phyloP scores from a whole-genome alignment of 2,888 invertebrate species.

The Calameuta filiformis region DNA sequence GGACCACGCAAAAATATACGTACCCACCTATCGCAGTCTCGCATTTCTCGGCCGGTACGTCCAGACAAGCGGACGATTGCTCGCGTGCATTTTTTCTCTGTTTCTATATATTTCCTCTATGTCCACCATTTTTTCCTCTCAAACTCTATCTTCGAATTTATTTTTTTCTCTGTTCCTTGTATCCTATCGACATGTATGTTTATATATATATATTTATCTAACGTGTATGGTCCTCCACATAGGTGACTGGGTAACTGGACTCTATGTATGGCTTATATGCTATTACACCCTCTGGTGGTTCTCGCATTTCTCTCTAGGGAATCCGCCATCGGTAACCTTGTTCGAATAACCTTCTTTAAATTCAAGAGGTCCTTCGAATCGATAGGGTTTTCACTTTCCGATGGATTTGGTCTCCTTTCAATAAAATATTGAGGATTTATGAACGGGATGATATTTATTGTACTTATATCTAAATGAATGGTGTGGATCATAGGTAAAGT shows the following conservation, averaged over 20 bases:
- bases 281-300: not conserved
- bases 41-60: not conserved
- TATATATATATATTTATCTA: not conserved
- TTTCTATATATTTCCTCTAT: not conserved
- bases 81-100: not conserved
- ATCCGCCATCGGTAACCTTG: not conserved
- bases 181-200: not conserved
- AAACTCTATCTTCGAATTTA: not conserved
- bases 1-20: not conserved
- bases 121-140: not conserved
- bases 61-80: not conserved
- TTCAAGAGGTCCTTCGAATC: not conserved
- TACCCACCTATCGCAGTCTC: not conserved
- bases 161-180: not conserved
- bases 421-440: not conserved
- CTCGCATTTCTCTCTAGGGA: not conserved
- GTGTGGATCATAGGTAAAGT: not conserved
- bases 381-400: not conserved
- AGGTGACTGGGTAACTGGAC: not conserved
- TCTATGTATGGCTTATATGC: not conserved
- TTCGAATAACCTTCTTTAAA: not conserved
- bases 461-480: not conserved
- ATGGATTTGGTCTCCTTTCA: not conserved
- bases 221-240: not conserved
- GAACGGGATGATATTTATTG: not conserved